These are phyloP conservation scores for Megaceryle torquata DNA, from an alignment of 2,113 vertebrate species.

Conservation along the genomic window DNA sequence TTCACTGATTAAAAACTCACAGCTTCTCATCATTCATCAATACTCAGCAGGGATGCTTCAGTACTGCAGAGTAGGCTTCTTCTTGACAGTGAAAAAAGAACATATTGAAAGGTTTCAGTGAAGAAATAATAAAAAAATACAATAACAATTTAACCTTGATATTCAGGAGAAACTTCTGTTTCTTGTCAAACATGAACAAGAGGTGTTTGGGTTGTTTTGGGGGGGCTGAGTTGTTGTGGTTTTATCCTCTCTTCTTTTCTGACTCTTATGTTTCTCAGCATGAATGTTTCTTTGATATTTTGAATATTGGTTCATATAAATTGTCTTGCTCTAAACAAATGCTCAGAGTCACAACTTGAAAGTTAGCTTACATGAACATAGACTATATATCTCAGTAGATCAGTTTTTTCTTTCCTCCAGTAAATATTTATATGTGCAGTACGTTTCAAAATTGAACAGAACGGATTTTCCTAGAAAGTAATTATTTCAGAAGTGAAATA, in stretches of 20 bases:
- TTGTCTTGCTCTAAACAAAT: not conserved
- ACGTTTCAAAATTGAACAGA: conserved; percentile 9
- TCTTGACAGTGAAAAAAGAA: not conserved
- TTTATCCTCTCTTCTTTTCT: not conserved
- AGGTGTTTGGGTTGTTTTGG: not conserved
- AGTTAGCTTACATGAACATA: conserved; percentile 24
- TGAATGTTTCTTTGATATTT: not conserved
- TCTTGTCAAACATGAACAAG: conserved; percentile 12
- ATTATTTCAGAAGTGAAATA: not conserved
- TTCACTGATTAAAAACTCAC: conserved; percentile 45
- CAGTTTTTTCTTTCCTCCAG: not conserved
- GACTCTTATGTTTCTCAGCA: not conserved
- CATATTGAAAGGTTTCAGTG: not conserved
- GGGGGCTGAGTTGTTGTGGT: not conserved
- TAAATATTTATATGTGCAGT: conserved; percentile 23
- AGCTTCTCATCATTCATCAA: conserved; percentile 37
- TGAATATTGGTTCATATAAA: not conserved
- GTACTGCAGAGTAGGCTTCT: not conserved
- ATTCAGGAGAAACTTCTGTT: not conserved
- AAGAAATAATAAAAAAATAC: not conserved
- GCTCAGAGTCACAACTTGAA: not conserved
- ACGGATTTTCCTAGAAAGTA: not conserved
- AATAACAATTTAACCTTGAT: not conserved
- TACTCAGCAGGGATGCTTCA: not conserved
- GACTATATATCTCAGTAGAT: not conserved